Base-by-base conservation (phyloP, 2,797 vertebrate genomes). In the Spinibarbus caldwelli region DNA sequence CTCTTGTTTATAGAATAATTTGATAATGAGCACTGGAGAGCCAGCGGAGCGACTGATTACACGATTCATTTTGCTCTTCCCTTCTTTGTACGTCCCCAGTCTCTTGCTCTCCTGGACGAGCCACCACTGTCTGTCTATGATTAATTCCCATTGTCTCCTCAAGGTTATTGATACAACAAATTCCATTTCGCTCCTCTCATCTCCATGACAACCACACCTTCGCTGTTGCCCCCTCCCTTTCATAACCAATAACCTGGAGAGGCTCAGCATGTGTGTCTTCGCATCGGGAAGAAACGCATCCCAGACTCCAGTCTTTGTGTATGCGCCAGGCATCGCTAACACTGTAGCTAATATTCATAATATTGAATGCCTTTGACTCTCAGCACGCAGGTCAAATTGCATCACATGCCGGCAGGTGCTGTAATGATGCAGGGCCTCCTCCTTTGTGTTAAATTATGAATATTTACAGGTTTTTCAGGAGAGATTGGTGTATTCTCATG, bases 91-190 rank as follows among this genome's bases (percentile, higher is more conserved):
- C 36, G 31, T 41, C 83, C 82, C 78, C 29, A 43, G 81, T 70
- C 47, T 76, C 72, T 64, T 43, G 67, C 75, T 80, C 71, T 64
- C 64, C 73, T 43, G 62, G 75, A 77, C 29, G 73, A 87, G 90
- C 88, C 90, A 82, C 90, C 91, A 91, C 90, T 86, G 89, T 93
- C 86, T 87, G 91, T 87, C 90, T 91, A 84, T 94, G 93, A 95
- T 95, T 95, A 93, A 95, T 94, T 94, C 92, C 92, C 93, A 93
- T 94, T 94, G 94, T 95, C 94, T 94, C 90, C 89, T 94, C 93
- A 95, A 95, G 94, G 94, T 95, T 95, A 95, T 85, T 85, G 88
- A 76, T 91, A 86, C 90, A 90, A 90, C 88, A 89, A 89, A 87
- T 87, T 86, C 78, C 85, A 82, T 86, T 76, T 34, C 62, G 83